Base-by-base conservation (phyloP, 1,140 invertebrate species). In the Drosophila micromelanica region DNA sequence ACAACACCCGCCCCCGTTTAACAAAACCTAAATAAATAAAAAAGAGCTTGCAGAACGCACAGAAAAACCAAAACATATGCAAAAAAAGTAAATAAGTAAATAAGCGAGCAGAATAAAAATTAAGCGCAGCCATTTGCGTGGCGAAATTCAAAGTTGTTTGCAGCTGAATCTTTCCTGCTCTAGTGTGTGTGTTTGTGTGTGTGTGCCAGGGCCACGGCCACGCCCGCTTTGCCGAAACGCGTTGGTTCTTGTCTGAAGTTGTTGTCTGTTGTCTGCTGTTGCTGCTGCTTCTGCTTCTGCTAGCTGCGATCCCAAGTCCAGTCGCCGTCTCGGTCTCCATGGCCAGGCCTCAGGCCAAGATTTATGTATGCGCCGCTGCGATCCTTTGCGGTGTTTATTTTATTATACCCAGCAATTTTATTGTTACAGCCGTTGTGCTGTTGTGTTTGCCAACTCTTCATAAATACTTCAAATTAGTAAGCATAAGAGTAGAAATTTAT, bases 101-200 rank as follows among this genome's bases (percentile, higher is more conserved):
- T 72, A 65, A 71, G 60, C 60, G 62, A 69, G 55, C 49, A 73
- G 57, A 80, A 80, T 68, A 57, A 76, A 86, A 86, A 76, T 63
- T 69, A 81, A 81, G 49, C 67, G 68, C 68, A 63, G 72, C 61
- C 69, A 80, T 85, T 85, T 85, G 67, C 73, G 82, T 86, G 82
- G 82, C 84, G 76, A 89, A 87, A 89, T 85, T 85, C 77, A 86
- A 85, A 86, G 77, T 75, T 67, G 57, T 56, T 51, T 63, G 30
- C 23, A 56, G 11, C 40, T 60, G 17, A 72, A 68, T 68, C 48
- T 68, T 42, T 73, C 48, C 67, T 61, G 57, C 17, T 40, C 12
- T n/a, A 35, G 27, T 37, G 17, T 57, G 30, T 67, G 13, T 65
- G 38, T 54, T 38, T 46, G 15, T 49, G 23, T 49, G 23, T 57